Base-by-base conservation (phyloP, 2,888 invertebrate genomes). In the Heteromyza rotundicornis region DNA sequence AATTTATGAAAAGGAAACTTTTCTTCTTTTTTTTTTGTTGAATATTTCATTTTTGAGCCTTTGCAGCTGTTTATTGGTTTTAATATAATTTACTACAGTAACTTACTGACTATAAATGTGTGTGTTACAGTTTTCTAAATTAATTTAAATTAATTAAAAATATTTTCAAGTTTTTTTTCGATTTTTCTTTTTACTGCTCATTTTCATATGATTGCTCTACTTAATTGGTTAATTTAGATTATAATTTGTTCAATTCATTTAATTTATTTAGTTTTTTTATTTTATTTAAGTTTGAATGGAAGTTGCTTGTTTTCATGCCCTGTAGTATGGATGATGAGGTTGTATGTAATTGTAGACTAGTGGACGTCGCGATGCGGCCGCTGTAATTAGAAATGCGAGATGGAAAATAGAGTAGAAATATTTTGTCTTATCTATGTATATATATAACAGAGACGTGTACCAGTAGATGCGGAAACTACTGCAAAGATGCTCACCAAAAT, bases 261-360 rank as follows among this genome's bases (percentile, higher is more conserved):
- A 7, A 10, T 27, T 27, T 5, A 5, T 27, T 55, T 56, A 36
- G 24, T 59, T 44, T 5, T 58, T 58, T 23, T 14, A 20, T 10
- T 22, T 57, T 27, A 27, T 27, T 44, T 1, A n/a, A 10, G 14
- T 51, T n/a, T n/a, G n/a, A n/a, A n/a, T 12, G n/a, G 1, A 24
- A 27, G n/a, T 57, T 60, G 62, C 55, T n/a, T 67, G 62, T 55
- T 47, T 24, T 59, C 49, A 75, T 59, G 74, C 68, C 56, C 78
- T 68, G 59, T 73, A 76, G 61, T 71, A 79, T 27, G 79, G 78
- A 62, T 73, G 65, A 59, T 75, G 77, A n/a, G 77, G 76, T 56
- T 78, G 77, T 64, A 78, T 62, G 57, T 79, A 80, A 64, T 80
- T 80, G 63, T 79, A 80, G 53, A 77, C 72, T 40, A 80, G 66